phyloP scores from a whole-genome alignment of 1,140 invertebrate species.

The Drosophila athabasca region DNA sequence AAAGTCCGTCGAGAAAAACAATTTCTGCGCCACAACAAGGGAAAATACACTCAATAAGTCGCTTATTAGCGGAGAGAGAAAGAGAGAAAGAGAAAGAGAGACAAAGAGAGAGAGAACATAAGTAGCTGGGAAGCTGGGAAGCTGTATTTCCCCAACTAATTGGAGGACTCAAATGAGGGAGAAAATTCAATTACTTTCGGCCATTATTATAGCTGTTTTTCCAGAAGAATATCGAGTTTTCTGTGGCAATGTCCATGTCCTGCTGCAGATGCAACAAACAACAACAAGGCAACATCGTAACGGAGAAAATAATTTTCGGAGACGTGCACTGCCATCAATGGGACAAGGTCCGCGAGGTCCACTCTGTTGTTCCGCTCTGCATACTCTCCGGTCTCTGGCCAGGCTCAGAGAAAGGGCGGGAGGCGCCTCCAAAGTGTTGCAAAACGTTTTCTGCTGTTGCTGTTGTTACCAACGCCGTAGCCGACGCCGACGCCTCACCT shows the following conservation, averaged over 20 bases:
- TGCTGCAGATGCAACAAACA: not conserved
- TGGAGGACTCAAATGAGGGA: constrained; percentile 64
- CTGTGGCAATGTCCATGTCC: constrained; percentile 11
- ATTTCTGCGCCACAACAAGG: not conserved
- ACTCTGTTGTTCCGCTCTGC: constrained; percentile 4
- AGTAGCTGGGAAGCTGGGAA: no score
- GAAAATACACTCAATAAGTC: constrained; percentile 17
- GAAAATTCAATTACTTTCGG: constrained; percentile 75
- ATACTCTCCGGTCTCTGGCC: constrained; percentile 11
- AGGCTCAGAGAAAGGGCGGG: not conserved
- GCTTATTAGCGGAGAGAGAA: not conserved
- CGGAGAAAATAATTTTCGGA: constrained; percentile 28
- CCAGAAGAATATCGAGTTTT: constrained; percentile 28
- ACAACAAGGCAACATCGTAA: constrained; percentile 23
- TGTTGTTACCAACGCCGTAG: constrained; percentile 15
- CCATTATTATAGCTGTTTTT: constrained; percentile 47
- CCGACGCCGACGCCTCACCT: constrained; percentile 38
- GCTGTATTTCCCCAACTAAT: constrained; percentile 46
- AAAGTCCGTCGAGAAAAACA: no score
- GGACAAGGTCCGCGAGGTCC: constrained; percentile 28
- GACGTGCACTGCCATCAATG: constrained; percentile 73
- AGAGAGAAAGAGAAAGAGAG: no score
- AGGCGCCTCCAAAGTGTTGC: constrained; percentile 52
- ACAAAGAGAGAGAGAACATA: no score
- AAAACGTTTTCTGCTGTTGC: constrained; percentile 53